A percentile compares a stretch with the other conserved stretches of the same genome.
Evolutionary conservation across 2,888 invertebrate genomes (phyloP).

Genomic region (Tinea trinotella): DNA sequence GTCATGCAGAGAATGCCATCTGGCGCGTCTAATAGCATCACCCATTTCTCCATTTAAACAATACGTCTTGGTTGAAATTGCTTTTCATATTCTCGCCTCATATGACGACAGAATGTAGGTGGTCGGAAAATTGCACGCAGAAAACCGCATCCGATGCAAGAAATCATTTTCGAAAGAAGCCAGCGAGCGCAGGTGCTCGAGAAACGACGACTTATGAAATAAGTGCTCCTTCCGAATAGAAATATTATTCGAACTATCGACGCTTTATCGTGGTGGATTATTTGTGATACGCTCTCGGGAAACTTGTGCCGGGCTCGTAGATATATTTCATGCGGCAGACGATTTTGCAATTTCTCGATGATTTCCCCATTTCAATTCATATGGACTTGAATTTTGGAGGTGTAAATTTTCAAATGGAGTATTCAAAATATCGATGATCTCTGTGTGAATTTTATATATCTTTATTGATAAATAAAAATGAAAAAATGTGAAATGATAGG

Average conservation of each 20-base stretch:
- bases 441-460: no score
- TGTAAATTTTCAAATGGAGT: constrained; percentile 2
- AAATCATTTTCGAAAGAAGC: constrained; percentile 34
- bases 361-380: constrained; percentile 12
- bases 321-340: constrained; percentile 7
- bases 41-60: constrained; percentile 4
- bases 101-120: constrained; percentile 7
- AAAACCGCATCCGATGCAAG: constrained; percentile 27
- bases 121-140: constrained; percentile 31
- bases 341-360: constrained; percentile 10
- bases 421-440: neutral
- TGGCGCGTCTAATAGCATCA: constrained; percentile 4
- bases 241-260: constrained; percentile 43
- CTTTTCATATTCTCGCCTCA: constrained; percentile 1
- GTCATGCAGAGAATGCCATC: constrained; percentile 3
- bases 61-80: constrained; percentile 11
- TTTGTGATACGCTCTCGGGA: constrained; percentile 25
- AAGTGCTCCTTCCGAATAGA: constrained; percentile 38
- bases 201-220: constrained; percentile 34
- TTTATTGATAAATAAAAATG: no score
- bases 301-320: neutral
- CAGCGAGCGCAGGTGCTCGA: constrained; percentile 32
- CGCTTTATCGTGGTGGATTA: constrained; percentile 35
- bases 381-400: neutral
- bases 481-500: no score